Conservation (phyloP, 2,113 vertebrate species). For the Anthoscopus minutus region DNA sequence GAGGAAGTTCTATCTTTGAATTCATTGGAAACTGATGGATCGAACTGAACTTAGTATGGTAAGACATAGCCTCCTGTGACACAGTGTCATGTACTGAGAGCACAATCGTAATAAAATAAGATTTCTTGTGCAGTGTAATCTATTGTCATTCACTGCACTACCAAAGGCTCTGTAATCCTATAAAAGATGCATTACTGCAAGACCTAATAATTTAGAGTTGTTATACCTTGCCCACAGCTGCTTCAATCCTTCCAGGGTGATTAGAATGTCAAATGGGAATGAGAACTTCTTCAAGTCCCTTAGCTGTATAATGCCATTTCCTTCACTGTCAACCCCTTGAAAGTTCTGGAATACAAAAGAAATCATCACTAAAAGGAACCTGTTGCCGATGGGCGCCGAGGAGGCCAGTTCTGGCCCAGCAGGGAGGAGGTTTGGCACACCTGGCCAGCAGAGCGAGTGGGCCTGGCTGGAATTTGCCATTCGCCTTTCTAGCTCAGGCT, state of each 20-base stretch:
- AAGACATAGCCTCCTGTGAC: not conserved
- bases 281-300: slow-evolving; percentile 64
- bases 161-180: not conserved
- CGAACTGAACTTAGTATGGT: not conserved
- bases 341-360: slow-evolving; percentile 60
- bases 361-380: not conserved
- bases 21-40: not conserved
- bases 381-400: too few relatives aligned
- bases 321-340: slow-evolving; percentile 57
- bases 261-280: slow-evolving; percentile 66
- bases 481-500: too few relatives aligned
- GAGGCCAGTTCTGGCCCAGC: too few relatives aligned
- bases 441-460: too few relatives aligned
- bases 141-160: not conserved
- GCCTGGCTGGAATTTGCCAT: too few relatives aligned
- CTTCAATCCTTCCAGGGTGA: slow-evolving; percentile 71
- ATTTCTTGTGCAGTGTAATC: not conserved
- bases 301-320: slow-evolving; percentile 61
- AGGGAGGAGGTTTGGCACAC: too few relatives aligned
- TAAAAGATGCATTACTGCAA: not conserved
- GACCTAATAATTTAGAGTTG: not conserved
- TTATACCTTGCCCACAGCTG: slow-evolving; percentile 74
- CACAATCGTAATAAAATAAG: not conserved
- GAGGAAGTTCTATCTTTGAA: not conserved
- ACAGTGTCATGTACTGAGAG: not conserved